phyloP scores from a whole-genome alignment of 2,888 invertebrate species.

The Aethes cnicana region DNA sequence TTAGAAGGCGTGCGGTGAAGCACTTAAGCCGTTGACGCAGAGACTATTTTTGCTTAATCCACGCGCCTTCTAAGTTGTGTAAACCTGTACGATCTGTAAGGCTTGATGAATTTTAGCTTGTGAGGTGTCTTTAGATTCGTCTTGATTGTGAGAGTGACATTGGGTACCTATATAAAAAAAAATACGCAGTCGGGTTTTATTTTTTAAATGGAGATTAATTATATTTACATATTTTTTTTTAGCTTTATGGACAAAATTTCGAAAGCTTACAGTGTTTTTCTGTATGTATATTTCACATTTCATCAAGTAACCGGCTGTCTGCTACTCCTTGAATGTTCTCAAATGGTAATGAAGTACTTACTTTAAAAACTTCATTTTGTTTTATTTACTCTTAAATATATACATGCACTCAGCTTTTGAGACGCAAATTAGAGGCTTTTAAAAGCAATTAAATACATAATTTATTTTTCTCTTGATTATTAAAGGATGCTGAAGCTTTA shows the following conservation, averaged over 20 bases:
- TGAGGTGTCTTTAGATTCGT: too few species aligned
- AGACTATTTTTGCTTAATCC: too few species aligned
- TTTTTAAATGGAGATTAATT: background rate
- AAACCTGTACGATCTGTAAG: too few species aligned
- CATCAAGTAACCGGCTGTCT: slow-evolving; percentile 13
- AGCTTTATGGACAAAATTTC: slow-evolving; percentile 11
- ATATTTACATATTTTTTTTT: background rate
- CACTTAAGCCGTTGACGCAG: too few species aligned
- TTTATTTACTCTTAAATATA: too few species aligned
- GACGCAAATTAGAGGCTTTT: too few species aligned
- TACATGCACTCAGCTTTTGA: too few species aligned
- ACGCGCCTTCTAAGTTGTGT: too few species aligned
- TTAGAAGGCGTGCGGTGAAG: too few species aligned
- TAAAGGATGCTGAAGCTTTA: slow-evolving; percentile 13
- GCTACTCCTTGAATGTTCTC: slow-evolving; percentile 8
- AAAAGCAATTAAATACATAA: background rate
- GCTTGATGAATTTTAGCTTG: too few species aligned
- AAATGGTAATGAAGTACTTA: slow-evolving; percentile 2
- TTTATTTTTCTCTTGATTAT: background rate
- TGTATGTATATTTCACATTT: slow-evolving; percentile 4
- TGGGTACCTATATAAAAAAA: background rate
- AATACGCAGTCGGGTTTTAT: background rate
- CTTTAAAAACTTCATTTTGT: too few species aligned
- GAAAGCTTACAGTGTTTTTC: background rate
- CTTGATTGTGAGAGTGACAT: too few species aligned